Conservation (phyloP, 2,888 invertebrate species). For the Zaprionus bogoriensis region DNA sequence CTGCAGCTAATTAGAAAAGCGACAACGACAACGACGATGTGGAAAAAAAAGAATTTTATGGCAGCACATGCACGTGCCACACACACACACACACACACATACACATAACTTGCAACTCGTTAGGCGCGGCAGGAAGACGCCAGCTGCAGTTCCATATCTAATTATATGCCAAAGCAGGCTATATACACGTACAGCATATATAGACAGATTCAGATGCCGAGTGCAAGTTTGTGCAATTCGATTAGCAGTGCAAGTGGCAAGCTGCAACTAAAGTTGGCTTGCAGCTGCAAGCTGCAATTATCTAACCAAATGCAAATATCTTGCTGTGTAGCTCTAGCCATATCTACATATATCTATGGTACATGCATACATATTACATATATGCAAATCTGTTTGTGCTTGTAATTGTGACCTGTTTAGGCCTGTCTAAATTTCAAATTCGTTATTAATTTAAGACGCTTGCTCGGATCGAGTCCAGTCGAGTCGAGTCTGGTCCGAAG, state of each 20-base stretch:
- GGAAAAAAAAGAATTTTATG: slow-evolving; percentile 61
- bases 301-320: slow-evolving; percentile 20
- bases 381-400: neutral
- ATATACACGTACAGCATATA: neutral
- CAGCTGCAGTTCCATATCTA: neutral
- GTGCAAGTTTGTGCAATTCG: too few species aligned
- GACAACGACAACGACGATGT: too few species aligned
- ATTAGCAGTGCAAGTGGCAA: neutral
- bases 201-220: neutral
- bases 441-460: slow-evolving; percentile 60
- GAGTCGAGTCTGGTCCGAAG: neutral
- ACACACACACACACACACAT: slow-evolving; percentile 35
- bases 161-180: neutral
- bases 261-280: slow-evolving; percentile 4
- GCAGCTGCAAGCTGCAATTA: slow-evolving; percentile 26
- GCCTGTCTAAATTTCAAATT: slow-evolving; percentile 35
- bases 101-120: slow-evolving; percentile 40
- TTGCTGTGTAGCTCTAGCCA: too few species aligned
- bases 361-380: neutral
- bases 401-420: slow-evolving; percentile 33
- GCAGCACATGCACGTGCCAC: slow-evolving; percentile 54
- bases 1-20: slow-evolving; percentile 65
- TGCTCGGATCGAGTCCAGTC: too few species aligned
- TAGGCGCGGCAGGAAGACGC: slow-evolving; percentile 21
- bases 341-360: neutral